Evolutionary conservation across 1,140 invertebrate species (phyloP), one percentile per base, ranked within the genome.

Genomic region (Bombus impatiens): DNA sequence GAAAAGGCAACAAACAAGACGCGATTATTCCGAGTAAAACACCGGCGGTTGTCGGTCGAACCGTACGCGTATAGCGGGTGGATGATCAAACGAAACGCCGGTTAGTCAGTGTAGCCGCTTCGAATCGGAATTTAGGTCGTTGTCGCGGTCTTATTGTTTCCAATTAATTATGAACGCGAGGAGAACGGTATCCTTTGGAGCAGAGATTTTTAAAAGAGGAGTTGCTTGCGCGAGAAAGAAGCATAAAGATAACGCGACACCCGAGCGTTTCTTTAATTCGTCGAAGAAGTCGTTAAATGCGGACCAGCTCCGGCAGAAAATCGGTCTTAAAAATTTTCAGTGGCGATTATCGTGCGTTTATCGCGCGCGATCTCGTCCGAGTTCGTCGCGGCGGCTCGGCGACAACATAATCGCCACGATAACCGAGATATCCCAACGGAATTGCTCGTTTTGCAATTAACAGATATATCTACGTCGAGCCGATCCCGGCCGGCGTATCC

Each of bases 231-330:
- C 78, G 70, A 65, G 65, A 57, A 59, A 59, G 32, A 8, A 25
- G 9, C 62, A 81, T 86, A 86, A 86, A 89, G 88, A 68, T 87
- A 89, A 89, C 68, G 25, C 68, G 67, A 78, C 74, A 77, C 75
- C 57, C 78, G 67, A 78, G 82, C 47, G 82, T 89, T 90, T 80
- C 67, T 77, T 90, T 90, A 85, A 90, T 90, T 88, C 89, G 82
- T 82, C 82, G 88, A 75, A 57, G 47, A 80, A 85, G 76, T 86
- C 86, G 72, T 89, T 86, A 89, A 89, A 87, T n/a, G 72, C 18
- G 42, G 40, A n/a, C 62, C 53, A 35, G 44, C 53, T 35, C 71
- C 59, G 40, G 40, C 28, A 62, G 68, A 82, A 84, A 87, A 90
- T 89, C 67, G 74, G 67, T 65, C 82, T 78, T 89, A 83, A 89